Evolutionary conservation across 2,113 vertebrate species (phyloP).

Genomic region (Accipiter virgatus): DNA sequence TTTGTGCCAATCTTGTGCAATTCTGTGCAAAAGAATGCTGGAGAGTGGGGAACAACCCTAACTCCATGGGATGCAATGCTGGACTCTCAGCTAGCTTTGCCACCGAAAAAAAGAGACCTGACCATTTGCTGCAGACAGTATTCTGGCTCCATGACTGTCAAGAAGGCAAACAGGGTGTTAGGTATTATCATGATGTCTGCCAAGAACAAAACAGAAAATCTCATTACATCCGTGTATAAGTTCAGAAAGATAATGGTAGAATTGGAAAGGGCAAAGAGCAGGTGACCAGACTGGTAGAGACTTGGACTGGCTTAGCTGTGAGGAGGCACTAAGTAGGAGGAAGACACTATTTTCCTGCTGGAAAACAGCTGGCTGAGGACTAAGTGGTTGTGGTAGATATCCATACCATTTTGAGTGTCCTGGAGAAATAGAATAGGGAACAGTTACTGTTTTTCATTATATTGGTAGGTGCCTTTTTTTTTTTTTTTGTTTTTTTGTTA

Average conservation of each 20-base stretch:
- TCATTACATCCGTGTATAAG: not conserved
- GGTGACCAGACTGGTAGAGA: not conserved
- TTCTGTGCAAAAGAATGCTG: not conserved
- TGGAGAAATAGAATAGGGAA: not conserved
- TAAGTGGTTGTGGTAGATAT: not conserved
- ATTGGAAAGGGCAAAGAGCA: not conserved
- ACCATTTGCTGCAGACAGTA: not conserved
- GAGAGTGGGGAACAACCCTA: not conserved
- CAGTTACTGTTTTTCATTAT: not conserved
- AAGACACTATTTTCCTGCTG: not conserved
- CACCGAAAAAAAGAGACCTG: not conserved
- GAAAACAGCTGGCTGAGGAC: not conserved
- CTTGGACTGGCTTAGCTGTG: not conserved
- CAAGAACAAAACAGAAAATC: not conserved
- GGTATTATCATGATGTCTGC: not conserved
- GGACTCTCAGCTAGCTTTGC: not conserved
- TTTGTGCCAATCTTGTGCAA: not conserved
- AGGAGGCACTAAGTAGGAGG: not conserved
- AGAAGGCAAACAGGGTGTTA: not conserved
- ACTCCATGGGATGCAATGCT: not conserved
- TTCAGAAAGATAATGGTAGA: not conserved
- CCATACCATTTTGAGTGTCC: not conserved
- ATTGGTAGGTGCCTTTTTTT: not conserved
- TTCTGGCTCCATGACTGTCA: not conserved
- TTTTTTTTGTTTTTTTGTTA: not conserved